These are phyloP conservation scores for Sminthurides bifidus DNA, from an alignment of 1,140 invertebrate species.

Conservation along the genomic window DNA sequence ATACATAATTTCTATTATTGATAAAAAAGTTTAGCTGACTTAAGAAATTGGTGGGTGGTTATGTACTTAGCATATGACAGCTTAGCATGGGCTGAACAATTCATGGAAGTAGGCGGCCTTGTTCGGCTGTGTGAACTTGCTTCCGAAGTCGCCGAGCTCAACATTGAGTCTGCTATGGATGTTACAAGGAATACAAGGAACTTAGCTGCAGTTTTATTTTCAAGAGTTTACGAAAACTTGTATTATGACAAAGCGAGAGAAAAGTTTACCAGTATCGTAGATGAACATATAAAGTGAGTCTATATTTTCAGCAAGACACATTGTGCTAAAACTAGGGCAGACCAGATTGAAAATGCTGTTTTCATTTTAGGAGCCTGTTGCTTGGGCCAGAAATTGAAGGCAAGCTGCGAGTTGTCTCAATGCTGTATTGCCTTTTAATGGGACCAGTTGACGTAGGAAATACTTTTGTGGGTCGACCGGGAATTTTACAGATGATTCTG, in stretches of 20 bases:
- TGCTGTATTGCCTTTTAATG: conserved; percentile 77
- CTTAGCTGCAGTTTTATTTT: conserved; percentile 73
- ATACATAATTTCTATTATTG: neutral
- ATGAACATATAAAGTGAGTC: conserved; percentile 64
- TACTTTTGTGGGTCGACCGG: conserved; percentile 75
- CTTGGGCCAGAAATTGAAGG: conserved; percentile 75
- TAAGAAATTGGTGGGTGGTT: too few relatives aligned
- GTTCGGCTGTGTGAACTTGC: conserved; percentile 71
- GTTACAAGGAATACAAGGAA: conserved; percentile 75
- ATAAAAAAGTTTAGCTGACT: neutral
- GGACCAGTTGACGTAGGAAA: conserved; percentile 93
- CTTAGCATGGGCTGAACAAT: conserved; percentile 73
- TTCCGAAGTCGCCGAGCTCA: conserved; percentile 77
- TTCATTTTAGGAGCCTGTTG: conserved; percentile 55
- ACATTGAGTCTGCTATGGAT: conserved; percentile 79
- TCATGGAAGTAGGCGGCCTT: conserved; percentile 72
- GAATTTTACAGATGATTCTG: conserved; percentile 91
- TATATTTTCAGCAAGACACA: neutral
- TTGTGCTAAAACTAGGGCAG: neutral
- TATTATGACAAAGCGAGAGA: conserved; percentile 73
- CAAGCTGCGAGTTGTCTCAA: conserved; percentile 74
- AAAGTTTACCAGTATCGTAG: conserved; percentile 62
- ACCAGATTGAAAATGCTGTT: neutral
- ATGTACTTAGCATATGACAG: conserved; percentile 63
- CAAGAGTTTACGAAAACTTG: conserved; percentile 86